Evolutionary conservation across 2,888 invertebrate genomes (phyloP).

Genomic region (Melanophora roralis): DNA sequence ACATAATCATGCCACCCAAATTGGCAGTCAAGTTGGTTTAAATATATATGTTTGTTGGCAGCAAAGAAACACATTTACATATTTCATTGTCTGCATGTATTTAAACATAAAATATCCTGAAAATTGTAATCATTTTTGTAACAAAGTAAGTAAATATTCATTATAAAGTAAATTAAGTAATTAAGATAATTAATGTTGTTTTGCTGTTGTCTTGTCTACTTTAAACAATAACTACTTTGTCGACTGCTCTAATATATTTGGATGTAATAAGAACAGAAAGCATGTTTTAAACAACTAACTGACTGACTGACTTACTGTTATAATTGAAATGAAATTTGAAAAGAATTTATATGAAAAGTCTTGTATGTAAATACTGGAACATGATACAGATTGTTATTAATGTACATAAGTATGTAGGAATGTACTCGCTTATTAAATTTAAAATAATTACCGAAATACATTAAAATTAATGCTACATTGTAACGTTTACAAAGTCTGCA

Average conservation of each 20-base stretch:
- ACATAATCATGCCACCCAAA: slow-evolving; percentile 51
- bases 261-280: background rate
- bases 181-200: slow-evolving; percentile 59
- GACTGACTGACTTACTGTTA: background rate
- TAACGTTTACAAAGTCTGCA: background rate
- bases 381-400: background rate
- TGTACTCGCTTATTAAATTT: background rate
- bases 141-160: slow-evolving; percentile 51
- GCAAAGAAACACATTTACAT: background rate
- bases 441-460: background rate
- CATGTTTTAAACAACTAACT: background rate
- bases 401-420: background rate
- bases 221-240: slow-evolving; percentile 4
- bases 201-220: slow-evolving; percentile 29
- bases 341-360: background rate
- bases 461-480: slow-evolving; percentile 19
- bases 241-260: background rate
- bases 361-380: background rate
- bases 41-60: too few relatives aligned
- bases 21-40: slow-evolving; percentile 6
- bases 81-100: background rate
- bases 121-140: slow-evolving; percentile 12
- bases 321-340: slow-evolving; percentile 8
- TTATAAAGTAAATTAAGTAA: slow-evolving; percentile 60
- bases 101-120: slow-evolving; percentile 4